A percentile compares a stretch with the other conserved stretches of the same genome.
phyloP scores from a whole-genome alignment of 1,140 invertebrate species.

The Zelostemma sp. region DNA sequence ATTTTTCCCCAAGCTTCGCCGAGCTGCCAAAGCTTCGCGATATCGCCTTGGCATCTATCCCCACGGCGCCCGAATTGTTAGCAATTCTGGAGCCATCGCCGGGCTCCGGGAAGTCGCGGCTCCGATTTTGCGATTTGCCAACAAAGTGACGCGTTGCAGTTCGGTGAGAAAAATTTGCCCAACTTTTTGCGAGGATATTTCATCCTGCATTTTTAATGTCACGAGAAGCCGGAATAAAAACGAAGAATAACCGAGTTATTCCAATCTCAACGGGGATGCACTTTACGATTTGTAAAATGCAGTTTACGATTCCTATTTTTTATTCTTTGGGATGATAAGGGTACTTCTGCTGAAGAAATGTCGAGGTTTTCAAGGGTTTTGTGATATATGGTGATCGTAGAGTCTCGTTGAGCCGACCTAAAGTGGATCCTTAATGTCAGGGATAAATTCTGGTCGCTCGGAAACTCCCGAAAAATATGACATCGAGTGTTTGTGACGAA shows the following conservation, averaged over 20 bases:
- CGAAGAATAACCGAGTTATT: background rate
- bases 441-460: background rate
- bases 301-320: background rate
- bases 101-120: background rate
- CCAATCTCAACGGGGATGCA: background rate
- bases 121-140: background rate
- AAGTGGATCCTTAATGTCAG: background rate
- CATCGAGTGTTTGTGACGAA: too few species aligned
- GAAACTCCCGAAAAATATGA: too few species aligned
- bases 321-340: background rate
- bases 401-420: background rate
- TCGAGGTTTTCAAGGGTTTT: background rate
- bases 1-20: constrained; percentile 5
- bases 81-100: background rate
- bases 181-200: background rate
- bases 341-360: background rate
- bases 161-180: background rate
- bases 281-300: background rate
- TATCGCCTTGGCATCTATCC: background rate
- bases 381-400: background rate
- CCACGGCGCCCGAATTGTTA: background rate
- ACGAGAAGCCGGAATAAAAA: too few species aligned
- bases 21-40: background rate
- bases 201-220: too few species aligned
- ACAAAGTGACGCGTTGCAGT: background rate